These are phyloP conservation scores for Lasius fuliginosus DNA, from an alignment of 2,888 invertebrate genomes.

Conservation along the genomic window DNA sequence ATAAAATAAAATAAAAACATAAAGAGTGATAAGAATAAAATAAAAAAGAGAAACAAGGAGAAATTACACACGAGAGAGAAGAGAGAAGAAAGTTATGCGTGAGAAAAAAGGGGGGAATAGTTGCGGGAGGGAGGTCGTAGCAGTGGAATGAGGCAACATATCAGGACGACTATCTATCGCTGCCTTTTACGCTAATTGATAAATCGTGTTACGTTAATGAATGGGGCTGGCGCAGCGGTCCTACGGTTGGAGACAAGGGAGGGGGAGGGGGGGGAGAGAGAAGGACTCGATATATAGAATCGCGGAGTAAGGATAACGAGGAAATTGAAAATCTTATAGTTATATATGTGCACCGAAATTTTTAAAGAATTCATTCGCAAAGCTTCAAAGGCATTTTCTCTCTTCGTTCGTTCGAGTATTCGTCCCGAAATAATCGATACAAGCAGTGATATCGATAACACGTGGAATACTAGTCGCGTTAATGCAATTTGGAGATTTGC, in stretches of 20 bases:
- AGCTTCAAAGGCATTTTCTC: neutral
- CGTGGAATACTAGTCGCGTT: neutral
- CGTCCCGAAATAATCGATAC: neutral
- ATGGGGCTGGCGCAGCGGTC: conserved; percentile 79
- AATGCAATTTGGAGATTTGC: neutral
- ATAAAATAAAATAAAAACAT: neutral
- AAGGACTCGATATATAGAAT: conserved; percentile 60
- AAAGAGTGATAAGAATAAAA: neutral
- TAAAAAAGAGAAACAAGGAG: neutral
- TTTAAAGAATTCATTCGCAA: conserved; percentile 62
- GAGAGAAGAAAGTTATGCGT: conserved; percentile 22
- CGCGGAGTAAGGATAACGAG: conserved; percentile 77
- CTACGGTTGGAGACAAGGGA: conserved; percentile 55
- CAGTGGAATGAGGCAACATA: conserved; percentile 80
- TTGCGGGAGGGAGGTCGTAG: conserved; percentile 34
- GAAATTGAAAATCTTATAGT: conserved; percentile 82
- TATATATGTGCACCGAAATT: conserved; percentile 54
- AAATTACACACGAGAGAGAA: conserved; percentile 34
- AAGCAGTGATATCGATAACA: neutral
- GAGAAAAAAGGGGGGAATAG: conserved; percentile 23
- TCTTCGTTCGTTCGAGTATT: neutral
- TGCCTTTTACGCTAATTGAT: conserved; percentile 86
- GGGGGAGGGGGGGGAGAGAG: conserved; percentile 27
- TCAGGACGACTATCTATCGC: conserved; percentile 86
- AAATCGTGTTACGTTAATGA: conserved; percentile 86